Conservation (phyloP, 2,113 vertebrate genomes). For the Pseudopodoces humilis region DNA sequence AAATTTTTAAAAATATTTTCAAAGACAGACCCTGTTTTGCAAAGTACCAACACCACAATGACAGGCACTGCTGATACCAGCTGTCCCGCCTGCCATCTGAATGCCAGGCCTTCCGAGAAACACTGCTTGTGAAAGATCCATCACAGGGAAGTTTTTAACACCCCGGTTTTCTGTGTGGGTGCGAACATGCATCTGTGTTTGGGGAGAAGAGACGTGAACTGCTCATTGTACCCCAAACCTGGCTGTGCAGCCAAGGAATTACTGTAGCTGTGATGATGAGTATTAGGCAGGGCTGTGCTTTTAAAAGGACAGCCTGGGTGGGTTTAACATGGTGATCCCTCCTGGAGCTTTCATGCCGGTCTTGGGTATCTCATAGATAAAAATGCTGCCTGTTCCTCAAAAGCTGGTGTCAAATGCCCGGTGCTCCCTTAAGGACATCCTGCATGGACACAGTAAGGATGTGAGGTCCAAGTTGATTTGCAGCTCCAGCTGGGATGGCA, state of each 20-base stretch:
- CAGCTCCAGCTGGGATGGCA: background rate
- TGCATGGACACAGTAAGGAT: background rate
- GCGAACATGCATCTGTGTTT: fast-evolving
- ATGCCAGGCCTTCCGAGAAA: background rate
- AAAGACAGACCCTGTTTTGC: background rate
- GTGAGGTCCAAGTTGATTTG: fast-evolving
- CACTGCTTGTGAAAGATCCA: fast-evolving
- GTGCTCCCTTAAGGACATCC: background rate
- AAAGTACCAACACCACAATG: background rate
- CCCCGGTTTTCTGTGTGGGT: fast-evolving
- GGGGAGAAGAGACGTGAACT: background rate
- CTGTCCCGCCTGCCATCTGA: background rate
- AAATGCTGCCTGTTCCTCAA: background rate
- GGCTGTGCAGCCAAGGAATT: background rate
- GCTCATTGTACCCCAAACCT: background rate
- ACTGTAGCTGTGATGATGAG: background rate
- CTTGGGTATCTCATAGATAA: background rate
- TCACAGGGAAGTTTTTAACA: fast-evolving
- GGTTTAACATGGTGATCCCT: background rate
- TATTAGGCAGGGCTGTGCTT: background rate
- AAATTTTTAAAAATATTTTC: background rate
- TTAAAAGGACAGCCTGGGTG: background rate
- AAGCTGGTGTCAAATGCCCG: background rate
- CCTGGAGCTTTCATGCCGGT: background rate
- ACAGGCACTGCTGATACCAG: background rate